Evolutionary conservation across 2,797 vertebrate genomes (phyloP).

Genomic region (Setipinna tenuifilis): DNA sequence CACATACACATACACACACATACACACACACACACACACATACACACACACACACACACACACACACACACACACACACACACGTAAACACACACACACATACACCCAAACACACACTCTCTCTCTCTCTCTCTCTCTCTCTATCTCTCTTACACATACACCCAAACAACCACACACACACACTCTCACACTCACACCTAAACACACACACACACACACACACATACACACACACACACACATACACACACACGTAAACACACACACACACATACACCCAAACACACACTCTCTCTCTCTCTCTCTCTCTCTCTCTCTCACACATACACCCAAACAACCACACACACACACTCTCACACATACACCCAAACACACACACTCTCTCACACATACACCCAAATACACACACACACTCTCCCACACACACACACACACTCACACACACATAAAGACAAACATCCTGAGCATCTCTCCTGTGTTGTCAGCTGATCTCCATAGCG

Average conservation of each 20-base stretch:
- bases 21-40: background rate
- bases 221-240: too few species aligned
- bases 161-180: too few species aligned
- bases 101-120: conserved; percentile 29
- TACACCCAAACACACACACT: background rate
- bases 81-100: background rate
- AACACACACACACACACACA: too few species aligned
- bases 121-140: too few species aligned
- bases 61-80: background rate
- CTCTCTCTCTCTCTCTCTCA: too few species aligned
- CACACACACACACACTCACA: too few species aligned
- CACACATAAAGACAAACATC: background rate
- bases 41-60: background rate
- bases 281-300: too few species aligned
- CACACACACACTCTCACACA: conserved; percentile 85
- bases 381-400: background rate
- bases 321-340: conserved; percentile 51
- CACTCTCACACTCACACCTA: background rate
- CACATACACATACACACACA: background rate
- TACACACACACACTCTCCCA: too few species aligned
- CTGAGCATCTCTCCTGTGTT: background rate
- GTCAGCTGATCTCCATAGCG: conserved; percentile 90
- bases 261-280: too few species aligned
- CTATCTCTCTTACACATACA: conserved; percentile 68
- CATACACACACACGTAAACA: too few species aligned